phyloP scores from a whole-genome alignment of 2,113 vertebrate genomes.

The Silurus asotus region DNA sequence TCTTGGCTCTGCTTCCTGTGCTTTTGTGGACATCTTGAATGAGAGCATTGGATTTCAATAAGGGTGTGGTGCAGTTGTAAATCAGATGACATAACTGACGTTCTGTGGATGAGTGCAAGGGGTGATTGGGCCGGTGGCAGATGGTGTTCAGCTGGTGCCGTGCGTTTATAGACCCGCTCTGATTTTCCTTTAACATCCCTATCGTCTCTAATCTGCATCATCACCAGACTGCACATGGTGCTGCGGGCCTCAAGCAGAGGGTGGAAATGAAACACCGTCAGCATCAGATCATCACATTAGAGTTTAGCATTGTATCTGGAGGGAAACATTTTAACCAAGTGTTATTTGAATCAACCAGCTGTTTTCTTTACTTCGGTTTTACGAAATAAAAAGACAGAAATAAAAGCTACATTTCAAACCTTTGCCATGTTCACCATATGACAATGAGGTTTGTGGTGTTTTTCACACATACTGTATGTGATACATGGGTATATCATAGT shows the following conservation, averaged over 20 bases:
- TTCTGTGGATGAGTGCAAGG: not conserved
- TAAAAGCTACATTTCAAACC: not conserved
- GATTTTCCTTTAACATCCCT: not conserved
- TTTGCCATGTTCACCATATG: not conserved
- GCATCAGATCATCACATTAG: not conserved
- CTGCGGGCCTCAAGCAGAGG: not conserved
- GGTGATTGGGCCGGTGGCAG: slow-evolving; percentile 46
- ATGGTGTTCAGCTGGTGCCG: slow-evolving; percentile 60
- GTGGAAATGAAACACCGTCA: not conserved
- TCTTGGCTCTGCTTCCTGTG: not conserved
- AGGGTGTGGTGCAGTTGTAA: slow-evolving; percentile 33
- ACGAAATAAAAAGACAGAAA: no score
- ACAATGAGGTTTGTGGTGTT: not conserved
- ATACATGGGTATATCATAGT: not conserved
- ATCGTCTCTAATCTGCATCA: slow-evolving; percentile 7
- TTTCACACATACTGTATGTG: not conserved
- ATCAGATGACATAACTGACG: not conserved
- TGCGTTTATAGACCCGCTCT: slow-evolving; percentile 27
- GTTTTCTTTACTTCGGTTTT: not conserved
- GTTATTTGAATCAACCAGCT: not conserved
- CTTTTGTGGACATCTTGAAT: not conserved
- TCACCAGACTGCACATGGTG: not conserved
- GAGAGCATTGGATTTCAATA: not conserved
- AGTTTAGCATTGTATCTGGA: not conserved
- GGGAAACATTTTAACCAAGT: not conserved